Conservation (phyloP, 1,140 invertebrate species). For the Penaeus chinensis region DNA sequence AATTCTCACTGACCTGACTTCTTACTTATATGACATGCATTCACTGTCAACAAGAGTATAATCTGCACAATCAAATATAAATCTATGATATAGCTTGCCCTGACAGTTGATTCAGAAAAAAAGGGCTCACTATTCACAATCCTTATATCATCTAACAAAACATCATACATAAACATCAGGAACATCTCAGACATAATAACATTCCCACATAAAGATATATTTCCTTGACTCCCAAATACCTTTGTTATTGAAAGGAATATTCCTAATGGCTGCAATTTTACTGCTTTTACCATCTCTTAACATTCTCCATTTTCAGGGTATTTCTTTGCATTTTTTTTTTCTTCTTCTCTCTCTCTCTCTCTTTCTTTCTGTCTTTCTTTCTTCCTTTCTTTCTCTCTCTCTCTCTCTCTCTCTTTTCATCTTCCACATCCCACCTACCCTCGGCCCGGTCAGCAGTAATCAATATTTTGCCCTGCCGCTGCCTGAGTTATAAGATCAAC, state of each 20-base stretch:
- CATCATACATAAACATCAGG: background rate
- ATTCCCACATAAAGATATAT: constrained; percentile 1
- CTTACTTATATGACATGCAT: constrained; percentile 21
- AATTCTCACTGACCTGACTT: constrained; percentile 18
- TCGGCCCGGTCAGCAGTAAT: constrained; percentile 66
- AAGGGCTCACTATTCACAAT: no score
- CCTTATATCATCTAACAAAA: no score
- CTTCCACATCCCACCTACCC: constrained; percentile 1
- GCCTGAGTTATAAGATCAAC: constrained; percentile 74
- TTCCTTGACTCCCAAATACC: no score
- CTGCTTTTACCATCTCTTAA: constrained; percentile 3
- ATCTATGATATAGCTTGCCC: no score
- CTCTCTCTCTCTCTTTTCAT: background rate
- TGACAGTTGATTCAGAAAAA: no score
- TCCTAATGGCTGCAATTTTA: background rate
- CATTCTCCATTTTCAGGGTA: background rate
- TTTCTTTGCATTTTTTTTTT: background rate
- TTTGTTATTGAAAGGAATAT: no score
- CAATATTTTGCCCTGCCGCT: constrained; percentile 72
- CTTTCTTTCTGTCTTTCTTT: background rate
- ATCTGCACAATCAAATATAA: constrained; percentile 3
- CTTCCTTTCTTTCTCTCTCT: background rate
- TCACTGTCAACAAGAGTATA: constrained; percentile 19
- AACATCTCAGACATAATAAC: constrained; percentile 25
- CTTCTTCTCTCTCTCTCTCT: background rate